Evolutionary conservation across 2,113 vertebrate species (phyloP).

Genomic region (Helogale parvula): DNA sequence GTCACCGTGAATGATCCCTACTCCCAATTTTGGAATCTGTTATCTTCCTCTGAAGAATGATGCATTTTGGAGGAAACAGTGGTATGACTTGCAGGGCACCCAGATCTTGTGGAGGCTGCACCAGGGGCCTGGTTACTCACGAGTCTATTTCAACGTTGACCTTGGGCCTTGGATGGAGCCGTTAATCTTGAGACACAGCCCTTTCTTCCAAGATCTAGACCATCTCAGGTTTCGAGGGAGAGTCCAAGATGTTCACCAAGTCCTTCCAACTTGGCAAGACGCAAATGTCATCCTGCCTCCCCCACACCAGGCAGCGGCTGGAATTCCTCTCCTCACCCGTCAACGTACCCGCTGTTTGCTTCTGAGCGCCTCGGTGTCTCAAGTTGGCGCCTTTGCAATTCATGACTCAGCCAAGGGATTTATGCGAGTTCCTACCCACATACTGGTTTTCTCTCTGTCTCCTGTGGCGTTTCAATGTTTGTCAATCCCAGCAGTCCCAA

Average conservation of each 20-base stretch:
- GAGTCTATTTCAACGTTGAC: background rate
- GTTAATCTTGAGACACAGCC: background rate
- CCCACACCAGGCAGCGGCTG: background rate
- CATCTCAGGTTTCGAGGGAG: background rate
- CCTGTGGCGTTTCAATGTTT: background rate
- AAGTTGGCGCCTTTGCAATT: background rate
- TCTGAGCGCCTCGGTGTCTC: background rate
- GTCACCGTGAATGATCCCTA: background rate
- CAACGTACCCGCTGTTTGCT: background rate
- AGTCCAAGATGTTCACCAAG: too few species aligned
- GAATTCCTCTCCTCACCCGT: background rate
- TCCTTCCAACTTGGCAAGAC: background rate
- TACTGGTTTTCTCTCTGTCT: background rate
- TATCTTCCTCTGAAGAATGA: background rate
- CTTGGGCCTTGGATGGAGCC: too few species aligned
- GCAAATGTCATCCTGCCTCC: background rate
- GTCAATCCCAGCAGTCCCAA: background rate
- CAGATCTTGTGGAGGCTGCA: too few species aligned
- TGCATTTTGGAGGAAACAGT: background rate
- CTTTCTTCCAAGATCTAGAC: background rate
- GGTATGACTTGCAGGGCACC: background rate
- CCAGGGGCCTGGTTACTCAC: background rate
- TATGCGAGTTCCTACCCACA: too few species aligned
- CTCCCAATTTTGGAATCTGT: background rate
- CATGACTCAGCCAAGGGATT: background rate